Percentiles rank a stretch among this genome's conserved stretches.
Conservation (phyloP, 2,888 invertebrate species). For the Eupithecia tripunctaria region DNA sequence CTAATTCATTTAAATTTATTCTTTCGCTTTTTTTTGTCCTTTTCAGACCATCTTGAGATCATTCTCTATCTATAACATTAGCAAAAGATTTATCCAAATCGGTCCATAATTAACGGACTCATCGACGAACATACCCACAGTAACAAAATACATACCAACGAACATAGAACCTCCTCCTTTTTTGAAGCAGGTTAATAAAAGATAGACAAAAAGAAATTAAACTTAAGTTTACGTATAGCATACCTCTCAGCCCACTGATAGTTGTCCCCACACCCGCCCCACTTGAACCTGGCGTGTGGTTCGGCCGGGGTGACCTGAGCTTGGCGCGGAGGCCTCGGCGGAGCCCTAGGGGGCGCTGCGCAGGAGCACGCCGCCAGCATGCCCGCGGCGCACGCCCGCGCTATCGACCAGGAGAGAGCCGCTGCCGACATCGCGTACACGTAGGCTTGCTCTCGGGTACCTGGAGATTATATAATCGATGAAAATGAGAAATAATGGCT, state of each 20-base stretch:
- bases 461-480: background rate
- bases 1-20: no score
- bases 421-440: constrained; percentile 93
- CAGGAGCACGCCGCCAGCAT: constrained; percentile 91
- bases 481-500: no score
- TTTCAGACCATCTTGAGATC: no score
- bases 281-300: constrained; percentile 90
- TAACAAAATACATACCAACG: no score
- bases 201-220: no score
- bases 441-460: constrained; percentile 73
- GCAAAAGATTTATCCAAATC: no score
- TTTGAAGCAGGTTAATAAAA: no score
- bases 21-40: no score
- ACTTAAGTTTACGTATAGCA: background rate
- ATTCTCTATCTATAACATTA: no score
- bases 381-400: constrained; percentile 91
- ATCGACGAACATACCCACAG: no score
- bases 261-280: constrained; percentile 95
- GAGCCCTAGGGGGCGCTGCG: constrained; percentile 88
- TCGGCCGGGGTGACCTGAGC: constrained; percentile 87
- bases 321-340: constrained; percentile 82
- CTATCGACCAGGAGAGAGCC: constrained; percentile 90
- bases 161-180: no score
- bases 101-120: no score
- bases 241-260: constrained; percentile 87